phyloP scores from a whole-genome alignment of 2,113 vertebrate species.

The Hyperopisus bebe region DNA sequence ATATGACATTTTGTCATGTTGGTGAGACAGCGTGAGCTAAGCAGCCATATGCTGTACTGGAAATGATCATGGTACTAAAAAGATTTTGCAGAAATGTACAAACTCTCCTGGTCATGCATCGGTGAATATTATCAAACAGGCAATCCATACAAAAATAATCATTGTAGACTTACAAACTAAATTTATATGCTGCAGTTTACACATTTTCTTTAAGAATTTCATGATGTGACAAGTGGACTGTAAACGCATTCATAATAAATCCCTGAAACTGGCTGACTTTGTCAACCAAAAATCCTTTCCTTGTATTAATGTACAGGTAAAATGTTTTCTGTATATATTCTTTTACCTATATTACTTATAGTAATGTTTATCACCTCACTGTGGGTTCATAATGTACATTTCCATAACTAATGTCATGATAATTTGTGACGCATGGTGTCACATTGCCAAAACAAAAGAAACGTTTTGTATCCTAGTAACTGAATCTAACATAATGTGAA shows the following conservation, averaged over 20 bases:
- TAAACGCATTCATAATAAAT: not conserved
- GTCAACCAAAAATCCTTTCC: not conserved
- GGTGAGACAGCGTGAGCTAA: not conserved
- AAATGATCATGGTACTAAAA: not conserved
- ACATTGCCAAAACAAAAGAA: not conserved
- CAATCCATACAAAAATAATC: not conserved
- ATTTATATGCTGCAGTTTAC: not conserved
- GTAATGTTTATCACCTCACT: not conserved
- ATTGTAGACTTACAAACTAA: not conserved
- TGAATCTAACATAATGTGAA: not conserved
- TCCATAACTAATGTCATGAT: not conserved
- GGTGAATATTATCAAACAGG: not conserved
- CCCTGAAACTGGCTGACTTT: not conserved
- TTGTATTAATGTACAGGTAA: not conserved
- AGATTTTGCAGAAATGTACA: not conserved
- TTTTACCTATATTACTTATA: not conserved
- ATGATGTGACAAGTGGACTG: not conserved
- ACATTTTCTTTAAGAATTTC: not conserved
- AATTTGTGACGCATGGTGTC: not conserved
- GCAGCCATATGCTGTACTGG: not conserved
- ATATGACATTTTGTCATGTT: not conserved
- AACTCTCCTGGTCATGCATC: not conserved
- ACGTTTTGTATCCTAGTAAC: not conserved
- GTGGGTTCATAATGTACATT: not conserved
- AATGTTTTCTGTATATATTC: not conserved